Conservation (phyloP, 2,113 vertebrate genomes). For the Natator depressus region DNA sequence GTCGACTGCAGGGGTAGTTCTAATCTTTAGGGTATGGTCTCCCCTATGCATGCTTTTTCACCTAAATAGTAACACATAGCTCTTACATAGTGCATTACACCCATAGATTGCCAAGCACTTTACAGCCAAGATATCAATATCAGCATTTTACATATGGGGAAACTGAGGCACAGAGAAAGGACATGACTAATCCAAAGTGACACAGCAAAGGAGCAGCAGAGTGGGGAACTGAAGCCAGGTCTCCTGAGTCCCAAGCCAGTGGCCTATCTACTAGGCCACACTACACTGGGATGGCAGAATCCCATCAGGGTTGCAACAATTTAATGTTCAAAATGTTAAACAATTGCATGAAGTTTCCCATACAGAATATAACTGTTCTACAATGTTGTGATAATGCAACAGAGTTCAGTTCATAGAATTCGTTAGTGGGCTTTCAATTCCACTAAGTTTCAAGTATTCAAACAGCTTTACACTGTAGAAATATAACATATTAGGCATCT, state of each 20-base stretch:
- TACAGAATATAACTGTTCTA: neutral
- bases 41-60: neutral
- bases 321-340: neutral
- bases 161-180: neutral
- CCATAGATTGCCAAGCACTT: neutral
- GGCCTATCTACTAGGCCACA: neutral
- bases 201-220: neutral
- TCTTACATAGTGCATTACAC: neutral
- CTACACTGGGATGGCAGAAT: neutral
- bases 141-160: neutral
- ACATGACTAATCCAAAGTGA: neutral
- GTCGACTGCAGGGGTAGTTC: neutral
- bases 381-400: neutral
- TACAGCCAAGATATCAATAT: neutral
- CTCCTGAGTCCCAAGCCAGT: neutral
- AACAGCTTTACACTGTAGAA: neutral
- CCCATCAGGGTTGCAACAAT: neutral
- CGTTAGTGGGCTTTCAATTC: neutral
- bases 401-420: accelerated
- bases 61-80: neutral
- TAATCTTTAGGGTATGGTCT: neutral
- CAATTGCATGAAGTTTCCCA: accelerated
- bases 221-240: neutral
- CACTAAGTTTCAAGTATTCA: neutral
- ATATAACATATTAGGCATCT: neutral